These are phyloP conservation scores for Pseudeuparius sepicola DNA, from an alignment of 2,888 invertebrate species.

Conservation along the genomic window DNA sequence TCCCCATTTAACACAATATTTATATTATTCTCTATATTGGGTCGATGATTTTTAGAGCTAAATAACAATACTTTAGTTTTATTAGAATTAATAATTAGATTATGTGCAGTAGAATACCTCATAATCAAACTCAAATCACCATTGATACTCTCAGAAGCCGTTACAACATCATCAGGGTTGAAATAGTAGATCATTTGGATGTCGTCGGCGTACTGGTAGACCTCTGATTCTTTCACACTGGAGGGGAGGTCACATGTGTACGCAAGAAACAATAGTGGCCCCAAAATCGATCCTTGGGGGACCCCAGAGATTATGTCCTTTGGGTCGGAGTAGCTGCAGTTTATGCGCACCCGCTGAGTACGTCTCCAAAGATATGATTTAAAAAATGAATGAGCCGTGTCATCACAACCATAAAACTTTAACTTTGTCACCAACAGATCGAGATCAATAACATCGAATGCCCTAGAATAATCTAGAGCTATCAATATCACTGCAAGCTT, in stretches of 20 bases:
- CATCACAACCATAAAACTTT: background rate
- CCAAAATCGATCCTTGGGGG: no score
- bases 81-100: constrained; percentile 2
- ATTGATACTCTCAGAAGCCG: background rate
- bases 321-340: no score
- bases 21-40: no score
- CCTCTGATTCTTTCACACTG: background rate
- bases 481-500: background rate
- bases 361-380: constrained; percentile 5
- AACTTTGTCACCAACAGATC: no score
- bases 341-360: no score
- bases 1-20: no score
- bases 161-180: background rate
- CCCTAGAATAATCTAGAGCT: constrained; percentile 4
- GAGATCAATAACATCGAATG: no score
- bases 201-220: constrained; percentile 6
- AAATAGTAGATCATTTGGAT: constrained; percentile 3
- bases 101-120: background rate
- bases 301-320: no score
- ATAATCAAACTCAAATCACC: constrained; percentile 3
- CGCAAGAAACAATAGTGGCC: no score
- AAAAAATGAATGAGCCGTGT: background rate
- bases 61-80: background rate
- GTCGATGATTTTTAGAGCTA: no score
- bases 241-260: background rate